These are phyloP conservation scores for Pediacus dermestoides DNA, from an alignment of 2,888 invertebrate species.

Conservation along the genomic window DNA sequence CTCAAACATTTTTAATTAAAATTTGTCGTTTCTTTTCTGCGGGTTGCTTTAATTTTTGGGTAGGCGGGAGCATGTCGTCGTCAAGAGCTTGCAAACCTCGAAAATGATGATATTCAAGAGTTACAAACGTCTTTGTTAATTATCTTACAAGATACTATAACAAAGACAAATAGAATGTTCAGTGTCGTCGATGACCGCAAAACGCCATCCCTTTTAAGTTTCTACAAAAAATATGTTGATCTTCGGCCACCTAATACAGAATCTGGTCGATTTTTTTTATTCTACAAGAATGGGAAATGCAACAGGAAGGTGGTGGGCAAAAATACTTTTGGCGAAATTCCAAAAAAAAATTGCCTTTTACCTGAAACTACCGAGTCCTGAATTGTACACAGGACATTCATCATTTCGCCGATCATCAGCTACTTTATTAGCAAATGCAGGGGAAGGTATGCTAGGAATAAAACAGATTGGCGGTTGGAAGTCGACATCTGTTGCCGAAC, in stretches of 20 bases:
- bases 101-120: too few relatives aligned
- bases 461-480: conserved; percentile 13
- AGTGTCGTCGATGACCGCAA: too few relatives aligned
- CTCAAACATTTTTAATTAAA: too few relatives aligned
- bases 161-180: conserved; percentile 2
- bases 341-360: conserved; percentile 12
- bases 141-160: conserved; percentile 9
- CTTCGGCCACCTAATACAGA: too few relatives aligned
- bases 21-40: too few relatives aligned
- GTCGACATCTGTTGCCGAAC: conserved; percentile 15
- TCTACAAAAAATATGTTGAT: conserved; percentile 11
- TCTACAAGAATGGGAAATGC: conserved; percentile 10
- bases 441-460: conserved; percentile 9
- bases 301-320: conserved; percentile 10
- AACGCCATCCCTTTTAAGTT: too few relatives aligned
- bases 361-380: conserved; percentile 11
- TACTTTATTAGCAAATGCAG: conserved; percentile 11
- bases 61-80: background rate
- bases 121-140: too few relatives aligned
- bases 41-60: too few relatives aligned
- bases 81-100: too few relatives aligned
- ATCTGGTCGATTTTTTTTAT: conserved; percentile 3
- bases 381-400: conserved; percentile 12
- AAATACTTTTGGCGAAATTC: conserved; percentile 13
- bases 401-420: conserved; percentile 12